Percentiles rank a stretch among this genome's conserved stretches.
Evolutionary conservation across 64 coral and sea anemone genomes (phyloP).

Genomic region (Stichodactyla helianthus): DNA sequence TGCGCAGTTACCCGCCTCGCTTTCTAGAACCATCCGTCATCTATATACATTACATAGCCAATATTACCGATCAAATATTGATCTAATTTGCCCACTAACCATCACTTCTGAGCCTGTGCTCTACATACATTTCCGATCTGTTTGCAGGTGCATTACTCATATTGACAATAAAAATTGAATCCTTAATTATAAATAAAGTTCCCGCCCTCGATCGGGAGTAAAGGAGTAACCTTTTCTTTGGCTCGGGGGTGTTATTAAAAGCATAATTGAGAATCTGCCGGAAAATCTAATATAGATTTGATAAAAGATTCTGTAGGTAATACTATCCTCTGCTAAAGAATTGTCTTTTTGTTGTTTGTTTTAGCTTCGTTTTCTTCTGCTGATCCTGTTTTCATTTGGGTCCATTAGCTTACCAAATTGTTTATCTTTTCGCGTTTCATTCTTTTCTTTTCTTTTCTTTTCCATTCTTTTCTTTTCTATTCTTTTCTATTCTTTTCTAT

Average conservation of each 20-base stretch:
- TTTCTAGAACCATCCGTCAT: background rate
- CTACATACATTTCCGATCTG: background rate
- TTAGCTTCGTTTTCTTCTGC: background rate
- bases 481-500: background rate
- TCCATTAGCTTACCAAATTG: background rate
- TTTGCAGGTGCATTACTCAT: background rate
- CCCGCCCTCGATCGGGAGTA: no score
- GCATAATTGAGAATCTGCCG: no score
- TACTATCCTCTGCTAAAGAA: no score
- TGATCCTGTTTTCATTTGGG: background rate
- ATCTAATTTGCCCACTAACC: background rate
- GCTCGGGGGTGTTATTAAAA: no score
- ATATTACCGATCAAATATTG: background rate
- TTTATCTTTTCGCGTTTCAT: no score
- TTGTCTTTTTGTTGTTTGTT: background rate
- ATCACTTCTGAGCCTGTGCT: background rate
- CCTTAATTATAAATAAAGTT: background rate
- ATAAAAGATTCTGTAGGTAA: no score
- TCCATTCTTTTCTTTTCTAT: no score
- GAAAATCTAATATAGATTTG: no score
- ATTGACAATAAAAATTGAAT: background rate
- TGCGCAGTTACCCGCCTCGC: background rate
- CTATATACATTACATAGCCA: background rate
- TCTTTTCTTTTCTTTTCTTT: no score
- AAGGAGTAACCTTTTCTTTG: no score